These are phyloP conservation scores for Cassiopea andromeda DNA, from an alignment of 30 jellyfish, hydroid and myxozoan genomes.

Conservation along the genomic window DNA sequence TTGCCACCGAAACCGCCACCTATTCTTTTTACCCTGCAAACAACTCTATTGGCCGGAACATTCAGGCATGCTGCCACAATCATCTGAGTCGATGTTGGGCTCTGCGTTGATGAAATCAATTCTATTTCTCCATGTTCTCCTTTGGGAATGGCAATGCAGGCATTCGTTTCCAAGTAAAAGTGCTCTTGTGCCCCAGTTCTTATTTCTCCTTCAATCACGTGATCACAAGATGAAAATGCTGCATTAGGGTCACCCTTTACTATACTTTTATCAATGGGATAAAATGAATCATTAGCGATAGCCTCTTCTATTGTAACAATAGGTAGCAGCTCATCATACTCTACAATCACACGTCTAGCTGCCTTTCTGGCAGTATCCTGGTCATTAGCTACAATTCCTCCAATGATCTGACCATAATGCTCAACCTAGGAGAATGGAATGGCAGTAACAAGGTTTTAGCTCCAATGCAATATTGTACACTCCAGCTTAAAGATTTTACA, in stretches of 20 bases:
- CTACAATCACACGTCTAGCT: constrained; percentile 24
- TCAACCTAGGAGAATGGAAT: constrained; percentile 1
- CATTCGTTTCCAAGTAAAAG: constrained; percentile 56
- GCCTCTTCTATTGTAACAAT: constrained; percentile 40
- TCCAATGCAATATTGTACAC: too few relatives aligned
- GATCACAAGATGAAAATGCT: constrained; percentile 51
- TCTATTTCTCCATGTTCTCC: constrained; percentile 65
- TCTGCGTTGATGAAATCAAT: constrained; percentile 31
- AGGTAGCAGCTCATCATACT: constrained; percentile 30
- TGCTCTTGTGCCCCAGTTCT: constrained; percentile 67
- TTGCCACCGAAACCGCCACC: constrained; percentile 71
- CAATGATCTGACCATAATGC: constrained; percentile 33
- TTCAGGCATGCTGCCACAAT: constrained; percentile 32
- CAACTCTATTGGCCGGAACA: constrained; percentile 46
- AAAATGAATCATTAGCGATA: constrained; percentile 8
- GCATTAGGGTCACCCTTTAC: neutral
- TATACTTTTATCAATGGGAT: neutral
- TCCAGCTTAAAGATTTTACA: too few relatives aligned
- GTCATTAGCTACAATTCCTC: constrained; percentile 16
- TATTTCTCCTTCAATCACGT: constrained; percentile 42
- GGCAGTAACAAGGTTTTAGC: too few relatives aligned
- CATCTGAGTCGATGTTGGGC: constrained; percentile 25
- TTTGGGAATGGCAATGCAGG: constrained; percentile 51
- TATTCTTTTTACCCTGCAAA: constrained; percentile 40
- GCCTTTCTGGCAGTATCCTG: constrained; percentile 38